Evolutionary conservation across 2,113 vertebrate species (phyloP).

Genomic region (Catharus minimus): DNA sequence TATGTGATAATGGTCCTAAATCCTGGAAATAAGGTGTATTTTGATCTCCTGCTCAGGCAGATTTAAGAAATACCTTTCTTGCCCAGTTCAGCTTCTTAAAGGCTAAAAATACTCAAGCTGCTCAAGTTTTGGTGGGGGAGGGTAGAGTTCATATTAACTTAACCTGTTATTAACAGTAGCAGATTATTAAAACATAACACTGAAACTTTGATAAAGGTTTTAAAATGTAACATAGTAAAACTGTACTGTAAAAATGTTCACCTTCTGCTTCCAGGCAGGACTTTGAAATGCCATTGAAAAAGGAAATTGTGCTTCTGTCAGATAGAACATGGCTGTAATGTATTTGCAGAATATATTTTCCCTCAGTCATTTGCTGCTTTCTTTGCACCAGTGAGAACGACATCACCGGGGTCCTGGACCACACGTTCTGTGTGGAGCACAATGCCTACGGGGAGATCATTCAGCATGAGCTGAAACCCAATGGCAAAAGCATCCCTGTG

Average conservation of each 20-base stretch:
- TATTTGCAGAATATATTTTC: background rate
- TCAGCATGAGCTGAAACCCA: conserved; percentile 97
- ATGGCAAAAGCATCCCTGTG: conserved; percentile 94
- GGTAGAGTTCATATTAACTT: background rate
- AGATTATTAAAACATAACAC: background rate
- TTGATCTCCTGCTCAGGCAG: background rate
- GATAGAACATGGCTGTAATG: background rate
- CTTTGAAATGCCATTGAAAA: background rate
- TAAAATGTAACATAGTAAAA: background rate
- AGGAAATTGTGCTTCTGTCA: background rate
- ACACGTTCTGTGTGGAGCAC: conserved; percentile 98
- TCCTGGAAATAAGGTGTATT: background rate
- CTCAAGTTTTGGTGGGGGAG: accelerated
- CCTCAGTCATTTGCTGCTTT: background rate
- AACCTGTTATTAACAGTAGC: background rate
- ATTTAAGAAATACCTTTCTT: background rate
- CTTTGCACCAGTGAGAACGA: conserved; percentile 88
- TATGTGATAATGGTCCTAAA: background rate
- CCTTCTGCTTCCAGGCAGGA: background rate
- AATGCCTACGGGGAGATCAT: conserved; percentile 97
- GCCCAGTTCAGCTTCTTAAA: background rate
- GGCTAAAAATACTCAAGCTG: background rate
- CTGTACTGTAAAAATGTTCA: background rate
- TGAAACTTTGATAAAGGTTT: background rate
- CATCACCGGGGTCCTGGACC: conserved; percentile 97